Percentiles rank a stretch among this genome's conserved stretches.
These are phyloP conservation scores for Lomographa bimaculata DNA, from an alignment of 2,888 invertebrate species.

Conservation along the genomic window DNA sequence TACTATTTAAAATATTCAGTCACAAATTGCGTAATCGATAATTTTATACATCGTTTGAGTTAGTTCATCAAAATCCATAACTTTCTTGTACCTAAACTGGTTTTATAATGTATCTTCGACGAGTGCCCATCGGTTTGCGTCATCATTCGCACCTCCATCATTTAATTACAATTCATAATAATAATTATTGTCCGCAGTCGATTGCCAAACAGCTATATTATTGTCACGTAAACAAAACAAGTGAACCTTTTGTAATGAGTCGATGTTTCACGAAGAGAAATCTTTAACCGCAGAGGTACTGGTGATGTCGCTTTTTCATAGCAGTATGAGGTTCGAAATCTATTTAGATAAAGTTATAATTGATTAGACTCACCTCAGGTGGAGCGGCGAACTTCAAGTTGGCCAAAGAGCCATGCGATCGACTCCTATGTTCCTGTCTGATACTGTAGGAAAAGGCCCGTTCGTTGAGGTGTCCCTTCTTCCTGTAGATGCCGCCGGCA, in stretches of 20 bases:
- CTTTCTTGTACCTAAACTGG: too few species aligned
- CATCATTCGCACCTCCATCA: conserved; percentile 34
- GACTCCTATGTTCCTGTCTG: conserved; percentile 95
- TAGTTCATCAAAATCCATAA: too few species aligned
- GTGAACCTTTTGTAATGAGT: conserved; percentile 13
- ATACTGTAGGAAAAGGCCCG: conserved; percentile 97
- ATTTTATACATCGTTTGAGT: too few species aligned
- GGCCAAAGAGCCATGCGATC: conserved; percentile 95
- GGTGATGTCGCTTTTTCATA: not conserved
- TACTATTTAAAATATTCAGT: too few species aligned
- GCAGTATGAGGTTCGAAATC: too few species aligned
- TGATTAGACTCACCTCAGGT: conserved; percentile 67
- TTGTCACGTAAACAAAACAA: conserved; percentile 38
- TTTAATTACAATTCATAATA: conserved; percentile 34
- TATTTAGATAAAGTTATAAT: too few species aligned
- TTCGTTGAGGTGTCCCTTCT: conserved; percentile 96
- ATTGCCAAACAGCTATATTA: conserved; percentile 33
- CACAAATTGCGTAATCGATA: too few species aligned
- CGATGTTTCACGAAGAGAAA: conserved; percentile 30
- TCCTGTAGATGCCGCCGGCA: conserved; percentile 90
- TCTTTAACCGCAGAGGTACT: conserved; percentile 18
- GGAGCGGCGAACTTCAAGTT: conserved; percentile 95
- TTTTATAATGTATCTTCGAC: too few species aligned
- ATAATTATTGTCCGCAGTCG: conserved; percentile 31
- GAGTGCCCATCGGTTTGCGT: too few species aligned